These are phyloP conservation scores for Furcula furcula DNA, from an alignment of 2,888 invertebrate genomes.

Conservation along the genomic window DNA sequence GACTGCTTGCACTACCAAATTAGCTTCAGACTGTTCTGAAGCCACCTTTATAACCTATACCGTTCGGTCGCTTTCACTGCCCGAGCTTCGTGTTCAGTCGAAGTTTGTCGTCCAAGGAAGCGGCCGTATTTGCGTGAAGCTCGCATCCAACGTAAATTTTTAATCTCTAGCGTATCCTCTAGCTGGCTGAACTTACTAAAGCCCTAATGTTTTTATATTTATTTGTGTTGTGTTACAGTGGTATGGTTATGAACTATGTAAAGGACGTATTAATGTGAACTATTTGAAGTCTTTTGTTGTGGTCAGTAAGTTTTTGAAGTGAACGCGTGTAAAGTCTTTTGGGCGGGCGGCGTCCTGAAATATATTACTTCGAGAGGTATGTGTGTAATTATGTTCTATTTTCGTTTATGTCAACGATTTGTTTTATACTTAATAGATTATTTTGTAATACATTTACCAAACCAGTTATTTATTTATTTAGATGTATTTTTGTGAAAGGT, in stretches of 20 bases:
- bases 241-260: constrained; percentile 26
- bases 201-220: constrained; percentile 26
- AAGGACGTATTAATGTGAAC: constrained; percentile 28
- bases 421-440: no score
- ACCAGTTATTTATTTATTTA: no score
- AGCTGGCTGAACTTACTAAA: constrained; percentile 34
- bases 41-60: constrained; percentile 7
- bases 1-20: background rate
- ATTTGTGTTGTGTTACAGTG: constrained; percentile 40
- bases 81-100: constrained; percentile 35
- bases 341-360: constrained; percentile 61
- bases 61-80: constrained; percentile 18
- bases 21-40: constrained; percentile 2
- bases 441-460: no score
- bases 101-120: constrained; percentile 22
- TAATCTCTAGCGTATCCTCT: constrained; percentile 53
- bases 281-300: constrained; percentile 37
- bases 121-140: constrained; percentile 22
- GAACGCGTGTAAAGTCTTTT: constrained; percentile 50
- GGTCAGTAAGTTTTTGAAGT: constrained; percentile 67
- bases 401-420: no score
- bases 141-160: constrained; percentile 57
- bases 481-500: no score
- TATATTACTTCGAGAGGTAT: constrained; percentile 60
- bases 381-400: constrained; percentile 21